Percentiles rank a stretch among this genome's conserved stretches.
Evolutionary conservation across 1,140 invertebrate genomes (phyloP).

Genomic region (Bombyx mandarina): DNA sequence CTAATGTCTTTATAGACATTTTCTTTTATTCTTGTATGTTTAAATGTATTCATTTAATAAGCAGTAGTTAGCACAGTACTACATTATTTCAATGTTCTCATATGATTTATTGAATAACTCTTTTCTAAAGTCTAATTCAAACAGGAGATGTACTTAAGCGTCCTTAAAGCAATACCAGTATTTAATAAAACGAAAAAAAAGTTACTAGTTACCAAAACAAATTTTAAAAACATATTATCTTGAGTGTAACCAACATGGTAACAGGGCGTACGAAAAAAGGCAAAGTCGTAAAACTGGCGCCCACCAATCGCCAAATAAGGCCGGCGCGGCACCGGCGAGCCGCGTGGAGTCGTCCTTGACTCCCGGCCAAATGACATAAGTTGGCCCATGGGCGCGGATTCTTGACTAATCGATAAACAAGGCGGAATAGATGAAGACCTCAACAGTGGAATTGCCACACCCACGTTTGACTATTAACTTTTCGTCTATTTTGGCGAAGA

Average conservation of each 20-base stretch:
- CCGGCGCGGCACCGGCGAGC: constrained; percentile 55
- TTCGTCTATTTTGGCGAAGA: constrained; percentile 32
- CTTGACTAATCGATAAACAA: constrained; percentile 64
- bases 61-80: no score
- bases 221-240: constrained; percentile 34
- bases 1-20: no score
- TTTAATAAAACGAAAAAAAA: no score
- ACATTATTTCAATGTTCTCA: no score
- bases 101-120: no score
- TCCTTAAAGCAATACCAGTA: no score
- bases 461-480: constrained; percentile 47
- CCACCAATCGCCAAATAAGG: constrained; percentile 69
- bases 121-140: no score
- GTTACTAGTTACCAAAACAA: no score
- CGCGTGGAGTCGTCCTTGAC: constrained; percentile 60
- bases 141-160: no score
- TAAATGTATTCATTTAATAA: no score
- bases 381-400: constrained; percentile 64
- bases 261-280: constrained; percentile 59
- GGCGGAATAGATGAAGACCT: constrained; percentile 43
- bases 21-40: no score
- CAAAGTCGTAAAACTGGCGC: constrained; percentile 68
- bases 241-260: constrained; percentile 48
- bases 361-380: constrained; percentile 68
- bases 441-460: constrained; percentile 40